phyloP scores from a whole-genome alignment of 2,888 invertebrate species.

The Tribolium freemani region DNA sequence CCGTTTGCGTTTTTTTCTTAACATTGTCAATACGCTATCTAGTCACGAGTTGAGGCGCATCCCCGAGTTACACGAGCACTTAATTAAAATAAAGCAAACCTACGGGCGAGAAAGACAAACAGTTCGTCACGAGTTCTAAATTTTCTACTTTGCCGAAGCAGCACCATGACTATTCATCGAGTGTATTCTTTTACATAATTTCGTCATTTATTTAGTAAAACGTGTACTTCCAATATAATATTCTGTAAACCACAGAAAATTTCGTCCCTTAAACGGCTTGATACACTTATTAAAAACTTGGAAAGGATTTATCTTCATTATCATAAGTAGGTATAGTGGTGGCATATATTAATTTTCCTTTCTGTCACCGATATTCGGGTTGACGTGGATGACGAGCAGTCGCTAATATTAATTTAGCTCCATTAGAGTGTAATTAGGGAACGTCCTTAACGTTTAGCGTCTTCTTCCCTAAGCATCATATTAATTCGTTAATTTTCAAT shows the following conservation, averaged over 20 bases:
- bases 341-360: constrained; percentile 38
- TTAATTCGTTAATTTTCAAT: constrained; percentile 18
- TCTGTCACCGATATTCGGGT: constrained; percentile 48
- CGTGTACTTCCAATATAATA: neutral
- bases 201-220: neutral
- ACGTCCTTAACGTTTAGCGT: constrained; percentile 49
- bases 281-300: neutral
- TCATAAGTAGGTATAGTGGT: constrained; percentile 19
- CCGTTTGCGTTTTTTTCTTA: too few species aligned
- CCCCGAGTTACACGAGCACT: constrained; percentile 16
- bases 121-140: constrained; percentile 17
- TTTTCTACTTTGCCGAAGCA: constrained; percentile 12
- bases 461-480: constrained; percentile 39
- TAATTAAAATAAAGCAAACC: constrained; percentile 21
- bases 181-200: constrained; percentile 15
- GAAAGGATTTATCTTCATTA: constrained; percentile 10
- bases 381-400: constrained; percentile 49
- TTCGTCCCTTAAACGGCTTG: too few species aligned
- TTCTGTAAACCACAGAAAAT: too few species aligned
- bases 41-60: neutral
- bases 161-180: constrained; percentile 12
- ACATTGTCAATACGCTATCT: too few species aligned
- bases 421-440: constrained; percentile 51
- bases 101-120: constrained; percentile 18
- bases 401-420: constrained; percentile 54